Conservation (phyloP, 2,888 invertebrate species). For the Idaea straminata region DNA sequence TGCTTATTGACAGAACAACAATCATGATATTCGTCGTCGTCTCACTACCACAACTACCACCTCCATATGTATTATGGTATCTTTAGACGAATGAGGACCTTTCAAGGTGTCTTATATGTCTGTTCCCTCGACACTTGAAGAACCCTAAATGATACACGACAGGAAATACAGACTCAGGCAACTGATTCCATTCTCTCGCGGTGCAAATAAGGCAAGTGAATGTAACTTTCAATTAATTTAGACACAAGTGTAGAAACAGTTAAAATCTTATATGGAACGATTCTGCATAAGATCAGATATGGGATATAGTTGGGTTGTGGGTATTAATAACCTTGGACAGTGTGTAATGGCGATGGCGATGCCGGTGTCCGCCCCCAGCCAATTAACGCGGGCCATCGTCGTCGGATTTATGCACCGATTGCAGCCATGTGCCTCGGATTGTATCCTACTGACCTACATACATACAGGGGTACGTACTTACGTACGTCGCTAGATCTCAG, state of each 20-base stretch:
- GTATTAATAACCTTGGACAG: not conserved
- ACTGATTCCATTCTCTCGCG: no score
- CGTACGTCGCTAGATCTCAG: no score
- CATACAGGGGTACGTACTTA: not conserved
- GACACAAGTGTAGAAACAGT: not conserved
- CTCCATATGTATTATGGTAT: no score
- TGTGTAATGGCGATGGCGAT: not conserved
- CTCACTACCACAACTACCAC: no score
- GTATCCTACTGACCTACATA: not conserved
- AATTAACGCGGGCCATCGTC: conserved; percentile 1
- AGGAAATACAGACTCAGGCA: no score
- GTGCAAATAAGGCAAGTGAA: not conserved
- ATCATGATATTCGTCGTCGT: no score
- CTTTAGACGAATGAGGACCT: no score
- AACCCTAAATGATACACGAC: no score
- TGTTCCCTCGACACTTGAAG: no score
- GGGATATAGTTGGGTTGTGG: not conserved
- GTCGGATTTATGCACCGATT: not conserved
- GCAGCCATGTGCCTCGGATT: not conserved
- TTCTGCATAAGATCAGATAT: not conserved
- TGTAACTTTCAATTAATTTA: not conserved
- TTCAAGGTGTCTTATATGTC: no score
- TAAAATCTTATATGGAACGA: not conserved
- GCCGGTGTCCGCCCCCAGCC: not conserved
- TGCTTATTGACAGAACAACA: no score